Percentiles rank a stretch among this genome's conserved stretches.
phyloP scores from a whole-genome alignment of 2,797 vertebrate genomes.

The Apogon talboti region DNA sequence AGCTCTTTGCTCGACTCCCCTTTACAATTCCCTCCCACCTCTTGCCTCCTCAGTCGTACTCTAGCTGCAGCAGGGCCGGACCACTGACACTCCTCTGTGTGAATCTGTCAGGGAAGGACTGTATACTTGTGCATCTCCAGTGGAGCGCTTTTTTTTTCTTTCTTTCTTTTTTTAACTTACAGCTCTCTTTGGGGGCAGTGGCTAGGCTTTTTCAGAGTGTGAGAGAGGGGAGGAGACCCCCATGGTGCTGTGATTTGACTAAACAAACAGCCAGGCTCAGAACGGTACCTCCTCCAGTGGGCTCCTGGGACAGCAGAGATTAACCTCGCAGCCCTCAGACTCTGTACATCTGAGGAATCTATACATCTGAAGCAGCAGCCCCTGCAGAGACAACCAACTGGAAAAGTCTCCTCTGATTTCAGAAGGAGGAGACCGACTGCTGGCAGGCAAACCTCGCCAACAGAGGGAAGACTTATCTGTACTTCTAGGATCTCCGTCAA shows the following conservation, averaged over 20 bases:
- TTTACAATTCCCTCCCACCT: slow-evolving; percentile 45
- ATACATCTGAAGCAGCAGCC: slow-evolving; percentile 67
- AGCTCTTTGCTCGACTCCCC: slow-evolving; percentile 46
- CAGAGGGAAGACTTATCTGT: slow-evolving; percentile 46
- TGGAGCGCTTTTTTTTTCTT: slow-evolving; percentile 55
- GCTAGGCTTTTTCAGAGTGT: slow-evolving; percentile 53
- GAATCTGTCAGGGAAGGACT: slow-evolving; percentile 64
- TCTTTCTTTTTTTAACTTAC: slow-evolving; percentile 14
- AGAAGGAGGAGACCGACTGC: slow-evolving; percentile 40
- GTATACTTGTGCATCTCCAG: slow-evolving; percentile 42
- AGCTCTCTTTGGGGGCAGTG: slow-evolving; percentile 53
- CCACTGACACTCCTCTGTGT: slow-evolving; percentile 66
- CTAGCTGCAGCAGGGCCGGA: slow-evolving; percentile 56
- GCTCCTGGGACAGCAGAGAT: slow-evolving; percentile 76
- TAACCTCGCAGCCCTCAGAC: slow-evolving; percentile 67
- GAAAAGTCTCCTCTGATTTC: slow-evolving; percentile 59
- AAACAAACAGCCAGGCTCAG: slow-evolving; percentile 80
- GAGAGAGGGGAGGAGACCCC: slow-evolving; percentile 71
- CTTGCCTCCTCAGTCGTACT: slow-evolving; percentile 39
- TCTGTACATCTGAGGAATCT: slow-evolving; percentile 79
- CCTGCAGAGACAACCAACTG: slow-evolving; percentile 63
- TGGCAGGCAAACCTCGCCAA: slow-evolving; percentile 43
- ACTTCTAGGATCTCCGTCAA: slow-evolving; percentile 61
- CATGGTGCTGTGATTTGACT: slow-evolving; percentile 79
- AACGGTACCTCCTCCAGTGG: slow-evolving; percentile 66